Base-by-base conservation (phyloP, 2,888 invertebrate genomes). In the Crossocerus cetratus region DNA sequence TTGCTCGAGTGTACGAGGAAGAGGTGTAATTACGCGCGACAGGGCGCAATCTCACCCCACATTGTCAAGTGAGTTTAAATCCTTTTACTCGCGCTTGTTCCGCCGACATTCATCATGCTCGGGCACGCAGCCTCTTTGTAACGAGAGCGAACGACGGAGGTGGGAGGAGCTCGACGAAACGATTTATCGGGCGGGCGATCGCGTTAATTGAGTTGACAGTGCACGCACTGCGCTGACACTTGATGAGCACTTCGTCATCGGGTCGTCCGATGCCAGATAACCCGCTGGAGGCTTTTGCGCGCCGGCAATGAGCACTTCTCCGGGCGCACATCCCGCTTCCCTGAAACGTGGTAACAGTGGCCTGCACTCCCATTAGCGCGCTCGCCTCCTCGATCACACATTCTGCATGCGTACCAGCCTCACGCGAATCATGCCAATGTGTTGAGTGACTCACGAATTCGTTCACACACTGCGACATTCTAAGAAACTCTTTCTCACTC, bases 141-240 rank as follows among this genome's bases (percentile, higher is more conserved):
- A 49, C n/a, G 14, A 49, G 18, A 53, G 56, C 53, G 14, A 14
- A 53, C 57, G n/a, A n/a, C 44, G 32, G 61, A 43, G 23, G 68
- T 42, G 49, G 18, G 42, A 53, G 20, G 58, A 59, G 60, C 42
- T 53, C 20, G 62, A 42, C 20, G 56, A 70, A 65, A 56, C 58
- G 72, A 73, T 75, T 81, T 76, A 75, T 80, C 65, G 65, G 55
- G 14, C 68, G 65, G 60, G 64, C 69, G 55, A 72, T 80, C 78
- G 77, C 74, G 82, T 83, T 83, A 84, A 85, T 85, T 81, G 81
- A 82, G 83, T 85, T 85, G 82, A 78, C 83, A 79, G 74, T 63
- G 70, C 69, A 54, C 54, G 32, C 44, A 66, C 74, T 69, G 74
- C 73, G 73, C 68, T 77, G 77, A 74, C 74, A 65, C 71, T 45